Evolutionary conservation across 2,797 vertebrate genomes (phyloP).

Genomic region (Gymnoscopelus microlampas): DNA sequence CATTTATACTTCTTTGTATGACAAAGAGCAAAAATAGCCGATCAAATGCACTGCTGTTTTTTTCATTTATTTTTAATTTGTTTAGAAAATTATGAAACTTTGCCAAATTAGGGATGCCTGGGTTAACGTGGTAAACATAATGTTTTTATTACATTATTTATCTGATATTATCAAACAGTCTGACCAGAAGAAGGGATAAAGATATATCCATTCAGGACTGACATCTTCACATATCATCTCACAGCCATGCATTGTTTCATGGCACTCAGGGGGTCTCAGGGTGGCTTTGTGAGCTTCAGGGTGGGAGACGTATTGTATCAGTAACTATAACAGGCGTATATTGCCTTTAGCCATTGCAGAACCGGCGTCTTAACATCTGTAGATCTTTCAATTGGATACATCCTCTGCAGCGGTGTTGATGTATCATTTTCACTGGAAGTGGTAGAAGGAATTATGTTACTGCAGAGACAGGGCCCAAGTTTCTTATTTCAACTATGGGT

Average conservation of each 20-base stretch:
- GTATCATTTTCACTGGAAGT: constrained; percentile 42
- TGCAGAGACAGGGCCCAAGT: neutral
- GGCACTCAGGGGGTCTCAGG: constrained; percentile 18
- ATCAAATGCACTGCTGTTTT: no score
- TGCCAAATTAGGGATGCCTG: no score
- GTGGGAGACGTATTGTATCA: neutral
- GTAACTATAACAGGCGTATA: constrained; percentile 20
- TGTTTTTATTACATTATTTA: constrained; percentile 6
- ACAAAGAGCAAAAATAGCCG: no score
- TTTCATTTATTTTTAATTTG: no score
- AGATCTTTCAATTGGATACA: constrained; percentile 25
- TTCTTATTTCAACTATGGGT: neutral
- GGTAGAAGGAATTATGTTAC: constrained; percentile 19
- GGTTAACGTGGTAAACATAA: no score
- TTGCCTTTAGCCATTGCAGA: constrained; percentile 34
- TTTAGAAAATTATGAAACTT: no score
- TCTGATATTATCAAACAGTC: constrained; percentile 23
- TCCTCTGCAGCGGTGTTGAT: constrained; percentile 36
- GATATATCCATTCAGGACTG: constrained; percentile 22
- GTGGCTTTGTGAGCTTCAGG: constrained; percentile 11
- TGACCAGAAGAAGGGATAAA: constrained; percentile 19
- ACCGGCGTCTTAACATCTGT: constrained; percentile 14
- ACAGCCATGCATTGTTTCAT: constrained; percentile 29
- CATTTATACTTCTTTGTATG: no score
- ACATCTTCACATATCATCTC: constrained; percentile 50